phyloP scores from a whole-genome alignment of 2,113 vertebrate species.

The Eonycteris spelaea region DNA sequence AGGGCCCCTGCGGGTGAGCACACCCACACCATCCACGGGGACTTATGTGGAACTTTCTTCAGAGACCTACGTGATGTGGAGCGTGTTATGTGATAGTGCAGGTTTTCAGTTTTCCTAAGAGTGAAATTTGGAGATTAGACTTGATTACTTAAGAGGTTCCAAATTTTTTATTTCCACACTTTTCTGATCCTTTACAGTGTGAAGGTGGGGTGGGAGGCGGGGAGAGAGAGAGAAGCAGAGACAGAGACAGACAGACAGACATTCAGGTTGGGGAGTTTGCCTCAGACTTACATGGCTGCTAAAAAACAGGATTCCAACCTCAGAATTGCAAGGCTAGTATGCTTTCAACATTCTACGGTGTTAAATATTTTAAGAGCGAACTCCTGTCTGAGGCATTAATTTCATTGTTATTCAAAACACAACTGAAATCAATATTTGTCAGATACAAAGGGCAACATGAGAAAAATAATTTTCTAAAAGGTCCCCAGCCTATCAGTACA shows the following conservation, averaged over 20 bases:
- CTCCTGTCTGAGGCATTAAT: not conserved
- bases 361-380: not conserved
- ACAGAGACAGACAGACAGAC: not conserved
- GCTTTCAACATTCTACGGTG: not conserved
- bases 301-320: not conserved
- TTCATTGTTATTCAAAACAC: constrained; percentile 55
- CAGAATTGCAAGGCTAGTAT: not conserved
- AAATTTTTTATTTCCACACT: not conserved
- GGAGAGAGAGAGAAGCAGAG: not conserved
- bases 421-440: constrained; percentile 61
- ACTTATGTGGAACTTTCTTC: not conserved
- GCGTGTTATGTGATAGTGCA: fast-evolving
- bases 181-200: not conserved
- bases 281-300: fast-evolving
- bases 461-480: constrained; percentile 58
- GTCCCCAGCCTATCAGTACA: not conserved
- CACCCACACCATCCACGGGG: fast-evolving
- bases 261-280: not conserved
- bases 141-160: not conserved
- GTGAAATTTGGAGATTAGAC: not conserved
- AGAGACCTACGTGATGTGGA: fast-evolving
- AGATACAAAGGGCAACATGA: constrained; percentile 55
- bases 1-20: not conserved
- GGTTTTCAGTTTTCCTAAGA: not conserved
- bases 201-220: not conserved